phyloP scores from a whole-genome alignment of 2,888 invertebrate species.

The Epinotia brunnichana region DNA sequence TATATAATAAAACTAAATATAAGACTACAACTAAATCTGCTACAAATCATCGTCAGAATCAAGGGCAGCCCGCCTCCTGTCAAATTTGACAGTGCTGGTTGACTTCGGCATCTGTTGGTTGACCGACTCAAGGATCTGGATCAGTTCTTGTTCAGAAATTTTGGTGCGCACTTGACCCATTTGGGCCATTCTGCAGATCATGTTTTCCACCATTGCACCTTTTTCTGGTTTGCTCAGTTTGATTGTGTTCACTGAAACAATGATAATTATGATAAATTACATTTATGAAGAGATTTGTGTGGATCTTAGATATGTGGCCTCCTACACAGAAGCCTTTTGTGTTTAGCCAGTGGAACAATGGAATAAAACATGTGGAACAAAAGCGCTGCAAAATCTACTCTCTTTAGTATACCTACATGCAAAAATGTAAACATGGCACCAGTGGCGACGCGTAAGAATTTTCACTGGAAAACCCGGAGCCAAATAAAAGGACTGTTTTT shows the following conservation, averaged over 20 bases:
- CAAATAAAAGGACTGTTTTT: no score
- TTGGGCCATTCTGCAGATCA: constrained; percentile 97
- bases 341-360: no score
- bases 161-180: constrained; percentile 93
- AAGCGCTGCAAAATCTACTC: no score
- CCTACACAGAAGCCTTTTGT: no score
- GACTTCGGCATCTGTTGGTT: constrained; percentile 92
- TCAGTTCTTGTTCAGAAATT: constrained; percentile 93
- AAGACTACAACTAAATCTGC: constrained; percentile 45
- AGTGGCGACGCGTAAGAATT: no score
- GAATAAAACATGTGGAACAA: no score
- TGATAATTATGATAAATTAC: not conserved
- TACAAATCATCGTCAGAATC: constrained; percentile 89
- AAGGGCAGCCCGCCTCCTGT: constrained; percentile 93
- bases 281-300: no score
- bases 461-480: no score
- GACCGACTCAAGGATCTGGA: constrained; percentile 92
- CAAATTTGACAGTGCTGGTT: constrained; percentile 93
- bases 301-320: no score
- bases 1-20: constrained; percentile 5
- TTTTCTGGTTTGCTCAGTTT: constrained; percentile 98
- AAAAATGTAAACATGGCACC: no score
- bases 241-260: constrained; percentile 93
- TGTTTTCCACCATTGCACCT: constrained; percentile 96
- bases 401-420: no score